These are phyloP conservation scores for Crematogaster levior DNA, from an alignment of 2,888 invertebrate genomes.

Conservation along the genomic window DNA sequence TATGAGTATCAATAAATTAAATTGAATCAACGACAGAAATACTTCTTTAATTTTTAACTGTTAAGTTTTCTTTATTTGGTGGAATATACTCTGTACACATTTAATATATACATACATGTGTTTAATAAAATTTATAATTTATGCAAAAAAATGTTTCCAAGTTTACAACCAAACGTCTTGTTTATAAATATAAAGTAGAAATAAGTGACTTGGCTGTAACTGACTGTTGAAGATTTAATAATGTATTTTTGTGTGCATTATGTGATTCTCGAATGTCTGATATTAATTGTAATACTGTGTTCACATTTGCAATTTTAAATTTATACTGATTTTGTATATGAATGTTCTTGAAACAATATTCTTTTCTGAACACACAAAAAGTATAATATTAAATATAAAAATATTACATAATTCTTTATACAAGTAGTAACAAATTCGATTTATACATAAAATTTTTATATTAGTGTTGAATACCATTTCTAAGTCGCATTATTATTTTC, in stretches of 20 bases:
- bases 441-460: constrained; percentile 10
- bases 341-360: constrained; percentile 1
- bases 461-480: background rate
- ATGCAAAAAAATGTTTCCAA: constrained; percentile 44
- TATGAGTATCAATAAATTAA: constrained; percentile 48
- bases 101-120: constrained; percentile 60
- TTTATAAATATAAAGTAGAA: constrained; percentile 17
- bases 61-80: constrained; percentile 78
- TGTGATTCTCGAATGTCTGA: background rate
- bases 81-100: constrained; percentile 72
- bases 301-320: constrained; percentile 15
- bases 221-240: background rate
- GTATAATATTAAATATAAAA: background rate
- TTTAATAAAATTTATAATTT: constrained; percentile 67
- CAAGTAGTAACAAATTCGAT: background rate
- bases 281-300: constrained; percentile 11
- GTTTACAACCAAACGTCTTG: constrained; percentile 36
- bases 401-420: background rate
- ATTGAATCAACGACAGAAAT: background rate
- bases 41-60: constrained; percentile 39
- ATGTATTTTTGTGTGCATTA: no score
- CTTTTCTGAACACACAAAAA: background rate
- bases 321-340: background rate
- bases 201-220: background rate
- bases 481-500: background rate